These are phyloP conservation scores for Alosa sapidissima DNA, from an alignment of 2,797 vertebrate genomes.

Conservation along the genomic window DNA sequence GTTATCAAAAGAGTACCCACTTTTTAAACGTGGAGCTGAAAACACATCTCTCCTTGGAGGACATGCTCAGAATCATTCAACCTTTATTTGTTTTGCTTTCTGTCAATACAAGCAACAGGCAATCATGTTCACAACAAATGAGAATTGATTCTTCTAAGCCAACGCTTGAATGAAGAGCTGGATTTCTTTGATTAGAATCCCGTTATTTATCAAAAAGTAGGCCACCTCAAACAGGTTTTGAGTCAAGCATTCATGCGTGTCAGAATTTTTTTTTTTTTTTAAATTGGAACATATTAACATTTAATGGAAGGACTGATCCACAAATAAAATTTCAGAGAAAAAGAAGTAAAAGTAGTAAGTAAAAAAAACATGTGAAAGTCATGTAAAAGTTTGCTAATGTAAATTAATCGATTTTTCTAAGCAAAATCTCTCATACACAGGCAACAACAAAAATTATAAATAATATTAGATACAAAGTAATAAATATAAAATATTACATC, in stretches of 20 bases:
- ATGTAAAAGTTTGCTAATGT: too few species aligned
- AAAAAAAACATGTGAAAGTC: too few species aligned
- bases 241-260: neutral
- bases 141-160: constrained; percentile 39
- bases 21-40: neutral
- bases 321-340: neutral
- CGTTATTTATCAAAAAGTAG: constrained; percentile 17
- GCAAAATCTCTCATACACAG: too few species aligned
- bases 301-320: neutral
- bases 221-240: constrained; percentile 16
- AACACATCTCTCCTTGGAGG: neutral
- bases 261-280: neutral
- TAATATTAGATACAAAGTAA: too few species aligned
- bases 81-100: constrained; percentile 15
- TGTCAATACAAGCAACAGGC: constrained; percentile 46
- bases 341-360: neutral
- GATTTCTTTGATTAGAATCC: constrained; percentile 37
- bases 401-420: too few species aligned
- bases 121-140: constrained; percentile 48
- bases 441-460: too few species aligned
- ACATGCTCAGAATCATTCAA: constrained; percentile 21
- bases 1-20: neutral
- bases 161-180: constrained; percentile 38
- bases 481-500: too few species aligned
- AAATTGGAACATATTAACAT: neutral